Base-by-base conservation (phyloP, 2,888 invertebrate species). In the Pecten maximus region DNA sequence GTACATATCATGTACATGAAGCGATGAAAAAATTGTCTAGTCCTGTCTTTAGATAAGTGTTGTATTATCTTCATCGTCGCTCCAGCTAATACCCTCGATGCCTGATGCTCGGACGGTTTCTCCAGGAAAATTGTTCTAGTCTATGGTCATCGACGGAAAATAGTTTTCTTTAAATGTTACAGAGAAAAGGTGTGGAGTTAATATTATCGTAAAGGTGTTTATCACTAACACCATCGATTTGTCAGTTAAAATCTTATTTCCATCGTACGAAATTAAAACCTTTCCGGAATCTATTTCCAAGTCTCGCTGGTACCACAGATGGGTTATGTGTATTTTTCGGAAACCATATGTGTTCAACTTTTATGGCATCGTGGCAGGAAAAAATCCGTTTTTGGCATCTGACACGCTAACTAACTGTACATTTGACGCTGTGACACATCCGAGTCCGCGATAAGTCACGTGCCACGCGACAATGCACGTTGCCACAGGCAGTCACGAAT, bases 341-440 rank as follows among this genome's bases (percentile, higher is more conserved):
- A 74, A 74, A 74, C 74, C 74, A 74, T 74, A 74, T 74, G 74
- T 74, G 74, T 28, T 35, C 74, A 3, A 74, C 54, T 74, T 74
- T 28, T 28, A 74, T 74, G 74, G 74, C 74, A 74, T 15, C 74
- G 74, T 74, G 74, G 74, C 74, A 74, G 74, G 35, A 74, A 28
- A 28, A 74, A 74, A 74, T 74, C 74, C 74, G 74, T 35, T 35
- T 35, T 74, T 74, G 74, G 74, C 74, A 74, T 74, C 74, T 74
- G 74, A 74, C 74, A 74, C 74, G 74, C 74, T 74, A 74, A 35
- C 74, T 74, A 74, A 74, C 74, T 74, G 74, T 74, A 74, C 74
- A 74, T 74, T 74, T 74, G 74, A 74, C 74, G 74, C 74, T 74
- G 28, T 74, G 74, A 74, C 74, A 74, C 74, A 23, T 74, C 74